Conservation (phyloP, 2,113 vertebrate genomes). For the Corythaixoides concolor region DNA sequence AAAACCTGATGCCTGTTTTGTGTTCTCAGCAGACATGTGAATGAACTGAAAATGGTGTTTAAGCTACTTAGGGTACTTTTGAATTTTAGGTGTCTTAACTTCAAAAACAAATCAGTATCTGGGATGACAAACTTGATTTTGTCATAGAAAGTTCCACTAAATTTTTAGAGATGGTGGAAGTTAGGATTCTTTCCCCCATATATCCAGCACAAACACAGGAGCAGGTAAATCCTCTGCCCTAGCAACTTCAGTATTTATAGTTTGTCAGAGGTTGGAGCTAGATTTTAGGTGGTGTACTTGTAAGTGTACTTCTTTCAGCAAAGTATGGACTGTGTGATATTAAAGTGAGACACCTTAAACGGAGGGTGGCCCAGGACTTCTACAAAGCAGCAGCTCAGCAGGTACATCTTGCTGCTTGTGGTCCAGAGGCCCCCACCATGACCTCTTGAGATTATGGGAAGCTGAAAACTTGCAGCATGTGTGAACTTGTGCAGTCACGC, state of each 20-base stretch:
- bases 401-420: not conserved
- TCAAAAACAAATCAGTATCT: not conserved
- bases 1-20: not conserved
- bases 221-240: not conserved
- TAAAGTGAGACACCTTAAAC: not conserved
- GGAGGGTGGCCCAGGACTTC: not conserved
- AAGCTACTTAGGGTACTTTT: not conserved
- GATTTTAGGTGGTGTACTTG: not conserved
- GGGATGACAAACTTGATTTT: not conserved
- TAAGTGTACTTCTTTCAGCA: not conserved
- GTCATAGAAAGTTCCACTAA: not conserved
- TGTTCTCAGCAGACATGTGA: not conserved
- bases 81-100: not conserved
- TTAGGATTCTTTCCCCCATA: rapidly evolving
- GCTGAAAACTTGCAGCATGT: not conserved
- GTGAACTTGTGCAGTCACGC: rapidly evolving
- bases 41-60: not conserved
- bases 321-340: not conserved
- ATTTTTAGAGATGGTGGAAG: not conserved
- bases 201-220: not conserved
- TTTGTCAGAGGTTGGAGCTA: not conserved
- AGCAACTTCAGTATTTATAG: not conserved
- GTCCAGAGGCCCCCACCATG: not conserved
- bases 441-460: not conserved
- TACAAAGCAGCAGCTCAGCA: not conserved